Percentiles rank a stretch among this genome's conserved stretches.
These are phyloP conservation scores for Calypte anna DNA, from an alignment of 2,113 vertebrate genomes.

Conservation along the genomic window DNA sequence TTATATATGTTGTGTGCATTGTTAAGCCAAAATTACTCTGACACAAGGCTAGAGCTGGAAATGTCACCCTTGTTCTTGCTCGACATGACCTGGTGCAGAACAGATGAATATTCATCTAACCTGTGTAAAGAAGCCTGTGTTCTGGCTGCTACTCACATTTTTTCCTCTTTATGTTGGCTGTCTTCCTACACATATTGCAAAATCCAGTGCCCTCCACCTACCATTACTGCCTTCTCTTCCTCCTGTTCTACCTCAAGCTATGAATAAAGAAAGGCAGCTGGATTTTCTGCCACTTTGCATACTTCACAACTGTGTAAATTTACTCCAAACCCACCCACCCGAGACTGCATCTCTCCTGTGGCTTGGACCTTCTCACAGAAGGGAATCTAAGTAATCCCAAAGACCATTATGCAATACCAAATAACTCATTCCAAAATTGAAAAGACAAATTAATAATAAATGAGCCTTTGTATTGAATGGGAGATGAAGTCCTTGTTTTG, in stretches of 20 bases:
- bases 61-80: background rate
- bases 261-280: slow-evolving; percentile 60
- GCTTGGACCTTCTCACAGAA: background rate
- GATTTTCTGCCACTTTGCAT: slow-evolving; percentile 41
- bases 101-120: slow-evolving; percentile 22
- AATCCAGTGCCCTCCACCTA: slow-evolving; percentile 65
- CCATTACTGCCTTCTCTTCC: slow-evolving; percentile 54
- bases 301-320: slow-evolving; percentile 53
- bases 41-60: background rate
- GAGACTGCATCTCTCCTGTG: background rate
- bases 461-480: background rate
- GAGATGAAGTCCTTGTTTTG: background rate
- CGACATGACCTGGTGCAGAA: slow-evolving; percentile 12
- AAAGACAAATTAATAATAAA: background rate
- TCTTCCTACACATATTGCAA: slow-evolving; percentile 81
- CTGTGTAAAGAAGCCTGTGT: slow-evolving; percentile 54
- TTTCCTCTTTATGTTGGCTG: slow-evolving; percentile 69
- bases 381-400: background rate
- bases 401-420: background rate
- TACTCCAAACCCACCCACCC: background rate
- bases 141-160: slow-evolving; percentile 68
- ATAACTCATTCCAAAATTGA: background rate
- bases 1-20: background rate
- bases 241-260: slow-evolving; percentile 34
- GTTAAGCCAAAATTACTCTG: background rate